Percentiles rank a stretch among this genome's conserved stretches.
Conservation (phyloP, 2,113 vertebrate species). For the Rhynchomys soricoides region DNA sequence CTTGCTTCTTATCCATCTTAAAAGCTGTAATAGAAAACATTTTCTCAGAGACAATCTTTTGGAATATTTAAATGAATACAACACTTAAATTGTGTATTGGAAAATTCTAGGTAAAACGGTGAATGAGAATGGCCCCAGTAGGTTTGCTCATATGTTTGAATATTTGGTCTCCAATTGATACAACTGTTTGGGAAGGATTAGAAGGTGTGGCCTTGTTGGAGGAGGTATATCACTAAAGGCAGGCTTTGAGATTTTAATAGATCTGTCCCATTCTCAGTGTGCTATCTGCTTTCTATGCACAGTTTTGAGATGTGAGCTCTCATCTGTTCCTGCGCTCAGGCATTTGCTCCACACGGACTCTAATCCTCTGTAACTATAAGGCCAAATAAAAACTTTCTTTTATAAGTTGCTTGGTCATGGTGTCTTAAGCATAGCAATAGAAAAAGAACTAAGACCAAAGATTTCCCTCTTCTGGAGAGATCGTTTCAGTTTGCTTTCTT, state of each 20-base stretch:
- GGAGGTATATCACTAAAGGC: background rate
- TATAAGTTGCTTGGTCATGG: background rate
- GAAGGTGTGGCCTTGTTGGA: background rate
- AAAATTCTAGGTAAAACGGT: background rate
- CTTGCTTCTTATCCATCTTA: background rate
- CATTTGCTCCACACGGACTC: background rate
- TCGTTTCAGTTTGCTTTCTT: background rate
- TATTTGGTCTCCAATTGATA: background rate
- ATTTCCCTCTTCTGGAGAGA: background rate
- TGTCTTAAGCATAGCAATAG: background rate
- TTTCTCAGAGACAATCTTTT: background rate
- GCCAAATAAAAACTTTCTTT: background rate
- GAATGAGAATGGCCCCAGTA: background rate
- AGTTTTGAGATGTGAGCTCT: background rate
- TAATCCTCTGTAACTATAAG: background rate
- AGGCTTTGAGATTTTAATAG: background rate
- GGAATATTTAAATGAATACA: background rate
- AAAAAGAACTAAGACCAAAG: background rate
- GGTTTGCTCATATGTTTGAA: background rate
- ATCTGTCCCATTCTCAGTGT: background rate
- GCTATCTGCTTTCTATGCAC: background rate
- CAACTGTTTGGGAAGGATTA: background rate
- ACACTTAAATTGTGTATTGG: background rate
- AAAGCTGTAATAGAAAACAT: background rate
- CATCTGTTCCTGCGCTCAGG: background rate